phyloP scores from a whole-genome alignment of 2,113 vertebrate genomes.

The Lagenorhynchus albirostris region DNA sequence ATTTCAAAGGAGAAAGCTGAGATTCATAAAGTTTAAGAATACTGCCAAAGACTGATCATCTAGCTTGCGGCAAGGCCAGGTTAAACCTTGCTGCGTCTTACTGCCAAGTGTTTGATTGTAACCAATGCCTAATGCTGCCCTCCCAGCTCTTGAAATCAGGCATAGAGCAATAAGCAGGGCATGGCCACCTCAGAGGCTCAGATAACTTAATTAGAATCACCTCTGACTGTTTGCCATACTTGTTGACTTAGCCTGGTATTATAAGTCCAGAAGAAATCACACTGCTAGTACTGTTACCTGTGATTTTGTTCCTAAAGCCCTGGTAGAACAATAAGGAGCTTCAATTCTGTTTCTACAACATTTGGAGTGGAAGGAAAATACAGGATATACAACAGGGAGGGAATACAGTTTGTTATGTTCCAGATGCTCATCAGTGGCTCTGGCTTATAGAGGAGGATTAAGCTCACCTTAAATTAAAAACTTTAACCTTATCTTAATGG shows the following conservation, averaged over 20 bases:
- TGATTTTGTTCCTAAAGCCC: background rate
- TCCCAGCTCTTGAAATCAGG: background rate
- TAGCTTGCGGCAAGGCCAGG: background rate
- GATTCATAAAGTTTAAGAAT: background rate
- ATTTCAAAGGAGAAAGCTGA: background rate
- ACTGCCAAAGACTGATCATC: background rate
- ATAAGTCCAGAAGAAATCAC: background rate
- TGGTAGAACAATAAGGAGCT: background rate
- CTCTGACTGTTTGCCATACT: background rate
- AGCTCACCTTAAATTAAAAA: background rate
- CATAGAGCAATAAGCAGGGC: background rate
- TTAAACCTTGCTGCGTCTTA: background rate
- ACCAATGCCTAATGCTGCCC: background rate
- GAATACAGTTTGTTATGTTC: background rate
- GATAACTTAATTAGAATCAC: background rate
- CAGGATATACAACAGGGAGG: background rate
- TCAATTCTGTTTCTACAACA: background rate
- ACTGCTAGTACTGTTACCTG: background rate
- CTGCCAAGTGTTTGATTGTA: background rate
- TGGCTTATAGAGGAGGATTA: background rate
- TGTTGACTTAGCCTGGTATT: background rate
- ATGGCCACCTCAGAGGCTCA: background rate
- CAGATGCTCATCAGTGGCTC: background rate
- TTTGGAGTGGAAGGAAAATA: background rate
- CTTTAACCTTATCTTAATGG: background rate